phyloP scores from a whole-genome alignment of 2,888 invertebrate species.

The Theodoxus fluviatilis region DNA sequence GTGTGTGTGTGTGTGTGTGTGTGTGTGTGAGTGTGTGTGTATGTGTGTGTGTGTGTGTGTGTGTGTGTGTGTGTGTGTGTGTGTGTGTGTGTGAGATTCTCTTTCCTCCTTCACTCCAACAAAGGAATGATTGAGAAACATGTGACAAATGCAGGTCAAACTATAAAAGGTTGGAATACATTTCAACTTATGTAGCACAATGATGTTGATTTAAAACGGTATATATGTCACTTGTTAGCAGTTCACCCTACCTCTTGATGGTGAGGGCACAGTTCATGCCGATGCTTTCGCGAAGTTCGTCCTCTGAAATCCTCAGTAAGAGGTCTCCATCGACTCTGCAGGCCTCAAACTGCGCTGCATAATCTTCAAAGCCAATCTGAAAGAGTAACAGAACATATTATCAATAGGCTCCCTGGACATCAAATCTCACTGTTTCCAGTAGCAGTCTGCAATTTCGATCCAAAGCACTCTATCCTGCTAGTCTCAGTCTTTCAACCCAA shows the following conservation, averaged over 20 bases:
- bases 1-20: too few species aligned
- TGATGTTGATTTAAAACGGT: background rate
- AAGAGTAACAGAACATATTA: too few species aligned
- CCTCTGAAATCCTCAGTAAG: slow-evolving; percentile 87
- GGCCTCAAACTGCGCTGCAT: slow-evolving; percentile 82
- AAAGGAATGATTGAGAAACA: background rate
- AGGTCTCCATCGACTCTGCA: slow-evolving; percentile 97
- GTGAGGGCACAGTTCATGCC: slow-evolving; percentile 92
- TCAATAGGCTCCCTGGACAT: too few species aligned
- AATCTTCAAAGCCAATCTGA: slow-evolving; percentile 86
- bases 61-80: too few species aligned
- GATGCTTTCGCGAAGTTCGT: slow-evolving; percentile 90
- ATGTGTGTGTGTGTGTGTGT: too few species aligned
- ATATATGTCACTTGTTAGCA: background rate
- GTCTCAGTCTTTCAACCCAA: too few species aligned
- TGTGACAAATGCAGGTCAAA: background rate
- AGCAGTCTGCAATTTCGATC: too few species aligned
- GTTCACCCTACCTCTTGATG: slow-evolving; percentile 75
- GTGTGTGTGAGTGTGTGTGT: too few species aligned
- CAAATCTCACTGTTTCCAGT: too few species aligned
- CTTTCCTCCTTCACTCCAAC: too few species aligned
- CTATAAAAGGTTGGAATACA: background rate
- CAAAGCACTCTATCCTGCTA: too few species aligned
- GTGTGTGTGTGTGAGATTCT: too few species aligned
- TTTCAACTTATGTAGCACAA: background rate